Base-by-base conservation (phyloP, 92 coral and sea anemone species). In the Epizoanthus stellaris region DNA sequence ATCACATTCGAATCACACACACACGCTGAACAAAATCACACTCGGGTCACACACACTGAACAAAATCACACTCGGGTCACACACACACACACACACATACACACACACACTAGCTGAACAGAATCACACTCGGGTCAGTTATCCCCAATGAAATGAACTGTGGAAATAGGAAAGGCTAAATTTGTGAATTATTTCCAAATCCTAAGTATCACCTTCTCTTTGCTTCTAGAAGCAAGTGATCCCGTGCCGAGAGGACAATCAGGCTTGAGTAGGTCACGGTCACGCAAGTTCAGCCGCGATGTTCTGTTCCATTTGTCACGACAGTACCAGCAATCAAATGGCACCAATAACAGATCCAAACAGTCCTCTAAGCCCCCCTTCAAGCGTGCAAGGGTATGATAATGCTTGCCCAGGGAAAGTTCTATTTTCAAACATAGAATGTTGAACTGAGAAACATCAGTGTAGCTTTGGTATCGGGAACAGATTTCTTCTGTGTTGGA, bases 251-350 rank as follows among this genome's bases (percentile, higher is more conserved):
- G 75, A n/a, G 81, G 85, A 38, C 25, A 40, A 10, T 54, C 85
- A 70, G 87, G 87, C 79, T 87, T 91, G 3, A 77, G 64, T 20
- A 87, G 93, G 66, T 80, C 98, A n/a, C 86, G 91, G 49, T 91
- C 98, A 47, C 88, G 98, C 56, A 94, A 94, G 70, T 94, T 94
- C 77, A 94, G 98, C 74, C 87, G 98, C 16, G 98, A 94, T 75
- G 98, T 94, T 16, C 76, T 94, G 23, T 91, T 94, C 52, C 98
- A 94, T 57, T 83, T 94, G 75, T 94, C 98, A 4, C 93, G 98
- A 20, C 98, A 94, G 67, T 94, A 94, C 38, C 90, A 86, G 82
- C 97, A 93, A 53, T 19, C 82, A 62, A 77, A 61, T 62, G 88
- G 70, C 15, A 43, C 84, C 15, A 82, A 39, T 59, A 79, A 82